Percentiles rank a stretch among this genome's conserved stretches.
phyloP scores from a whole-genome alignment of 2,113 vertebrate genomes.

The Neomonachus schauinslandi region DNA sequence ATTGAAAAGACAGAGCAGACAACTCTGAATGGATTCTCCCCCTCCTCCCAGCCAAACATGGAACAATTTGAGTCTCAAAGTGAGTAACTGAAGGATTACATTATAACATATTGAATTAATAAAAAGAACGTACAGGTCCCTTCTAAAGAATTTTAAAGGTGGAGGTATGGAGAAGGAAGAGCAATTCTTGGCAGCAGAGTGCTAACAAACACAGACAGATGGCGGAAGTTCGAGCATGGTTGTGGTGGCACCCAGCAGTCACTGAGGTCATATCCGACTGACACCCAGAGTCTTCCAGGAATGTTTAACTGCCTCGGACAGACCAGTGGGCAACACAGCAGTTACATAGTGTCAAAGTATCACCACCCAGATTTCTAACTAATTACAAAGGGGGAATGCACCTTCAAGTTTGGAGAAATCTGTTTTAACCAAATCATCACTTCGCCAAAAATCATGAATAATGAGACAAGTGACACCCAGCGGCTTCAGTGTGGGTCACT shows the following conservation, averaged over 20 bases:
- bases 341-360: background rate
- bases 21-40: background rate
- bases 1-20: background rate
- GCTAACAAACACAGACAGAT: background rate
- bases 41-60: background rate
- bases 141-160: background rate
- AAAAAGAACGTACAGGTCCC: background rate
- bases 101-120: background rate
- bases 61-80: background rate
- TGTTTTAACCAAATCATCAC: background rate
- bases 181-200: background rate
- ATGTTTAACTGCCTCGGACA: background rate
- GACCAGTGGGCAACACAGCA: background rate
- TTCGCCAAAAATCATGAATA: background rate
- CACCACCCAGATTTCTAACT: background rate
- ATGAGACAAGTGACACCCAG: background rate
- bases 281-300: background rate
- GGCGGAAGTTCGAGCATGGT: background rate
- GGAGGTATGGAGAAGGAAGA: background rate
- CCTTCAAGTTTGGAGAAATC: background rate
- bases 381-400: background rate
- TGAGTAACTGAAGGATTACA: background rate
- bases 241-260: too few relatives aligned
- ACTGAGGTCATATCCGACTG: background rate
- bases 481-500: accelerated